phyloP scores from a whole-genome alignment of 2,113 vertebrate genomes.

The Colistium nudipinnis region DNA sequence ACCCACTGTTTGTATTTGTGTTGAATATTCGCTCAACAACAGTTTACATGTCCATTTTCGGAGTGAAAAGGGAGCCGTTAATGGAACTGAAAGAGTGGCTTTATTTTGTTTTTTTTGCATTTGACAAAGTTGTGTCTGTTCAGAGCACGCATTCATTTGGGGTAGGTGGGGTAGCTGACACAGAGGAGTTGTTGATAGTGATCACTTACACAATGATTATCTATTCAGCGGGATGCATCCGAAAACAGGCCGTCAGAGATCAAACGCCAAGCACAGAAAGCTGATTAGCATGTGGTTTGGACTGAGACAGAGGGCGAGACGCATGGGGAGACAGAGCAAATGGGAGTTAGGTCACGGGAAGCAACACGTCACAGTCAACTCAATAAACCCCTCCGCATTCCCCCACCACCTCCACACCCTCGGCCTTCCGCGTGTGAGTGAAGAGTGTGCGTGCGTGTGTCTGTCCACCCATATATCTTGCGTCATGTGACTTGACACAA shows the following conservation, averaged over 20 bases:
- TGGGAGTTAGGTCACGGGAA: slow-evolving; percentile 74
- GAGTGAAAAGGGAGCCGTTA: slow-evolving; percentile 4
- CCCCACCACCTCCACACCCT: slow-evolving; percentile 57
- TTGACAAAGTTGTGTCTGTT: slow-evolving; percentile 32
- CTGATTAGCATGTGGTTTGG: slow-evolving; percentile 73
- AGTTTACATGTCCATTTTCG: neutral
- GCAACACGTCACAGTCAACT: slow-evolving; percentile 69
- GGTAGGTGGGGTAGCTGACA: neutral
- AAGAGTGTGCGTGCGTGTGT: slow-evolving; percentile 25
- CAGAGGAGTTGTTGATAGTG: slow-evolving; percentile 44
- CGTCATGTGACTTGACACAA: slow-evolving; percentile 76
- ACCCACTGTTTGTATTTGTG: neutral
- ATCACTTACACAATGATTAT: slow-evolving; percentile 60
- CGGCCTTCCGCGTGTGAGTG: slow-evolving; percentile 18
- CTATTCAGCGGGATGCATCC: slow-evolving; percentile 54
- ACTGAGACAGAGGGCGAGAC: slow-evolving; percentile 61
- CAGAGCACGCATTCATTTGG: neutral
- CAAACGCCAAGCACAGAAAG: slow-evolving; percentile 57
- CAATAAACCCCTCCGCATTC: slow-evolving; percentile 68
- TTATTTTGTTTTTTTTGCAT: slow-evolving; percentile 1
- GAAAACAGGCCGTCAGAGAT: slow-evolving; percentile 55
- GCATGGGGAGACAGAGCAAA: slow-evolving; percentile 62
- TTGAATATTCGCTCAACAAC: neutral
- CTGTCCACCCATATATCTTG: slow-evolving; percentile 66
- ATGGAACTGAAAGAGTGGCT: neutral